Base-by-base conservation (phyloP, 2,888 invertebrate genomes). In the Polyploca ridens region DNA sequence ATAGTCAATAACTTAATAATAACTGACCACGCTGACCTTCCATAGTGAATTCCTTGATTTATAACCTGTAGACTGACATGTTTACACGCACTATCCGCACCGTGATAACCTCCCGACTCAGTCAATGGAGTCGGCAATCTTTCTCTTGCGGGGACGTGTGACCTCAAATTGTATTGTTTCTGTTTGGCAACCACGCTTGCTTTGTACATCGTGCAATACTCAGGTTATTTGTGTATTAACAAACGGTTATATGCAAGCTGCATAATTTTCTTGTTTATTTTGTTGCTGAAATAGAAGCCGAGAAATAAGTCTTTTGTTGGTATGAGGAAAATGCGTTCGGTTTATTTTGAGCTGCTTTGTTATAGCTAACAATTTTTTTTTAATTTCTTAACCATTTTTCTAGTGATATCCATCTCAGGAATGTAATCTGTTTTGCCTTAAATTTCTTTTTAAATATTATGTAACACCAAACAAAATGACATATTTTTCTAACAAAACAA, bases 21-120 rank as follows among this genome's bases (percentile, higher is more conserved):
- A 54, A 54, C 54, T 54, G 54, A 54, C 54, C 54, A 54, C 54
- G 19, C 19, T 19, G 54, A 54, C 54, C 54, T 54, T 54, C 54
- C 54, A 19, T 19, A 54, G 54, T n/a, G 54, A 19, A 54, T 54
- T 54, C 54, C 54, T 10, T 19, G 54, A 54, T 54, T 54, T 54
- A 54, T 54, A 19, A 54, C 54, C 16, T 10, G 4, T 10, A 54
- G 16, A 54, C 19, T 54, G 54, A 10, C 54, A 54, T 54, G 54
- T 54, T 54, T 54, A 54, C 54, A 19, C 10, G 6, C n/a, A 16
- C 49, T 54, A 54, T 54, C 54, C 19, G 10, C 54, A 54, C 54
- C 4, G 10, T 19, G 54, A 54, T 54, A 54, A 54, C 54, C 54
- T 54, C 7, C n/a, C n/a, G 46, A 44, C 46, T 54, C 54, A 10